Conservation (phyloP, 2,888 invertebrate genomes). For the Oxytorus armatus region DNA sequence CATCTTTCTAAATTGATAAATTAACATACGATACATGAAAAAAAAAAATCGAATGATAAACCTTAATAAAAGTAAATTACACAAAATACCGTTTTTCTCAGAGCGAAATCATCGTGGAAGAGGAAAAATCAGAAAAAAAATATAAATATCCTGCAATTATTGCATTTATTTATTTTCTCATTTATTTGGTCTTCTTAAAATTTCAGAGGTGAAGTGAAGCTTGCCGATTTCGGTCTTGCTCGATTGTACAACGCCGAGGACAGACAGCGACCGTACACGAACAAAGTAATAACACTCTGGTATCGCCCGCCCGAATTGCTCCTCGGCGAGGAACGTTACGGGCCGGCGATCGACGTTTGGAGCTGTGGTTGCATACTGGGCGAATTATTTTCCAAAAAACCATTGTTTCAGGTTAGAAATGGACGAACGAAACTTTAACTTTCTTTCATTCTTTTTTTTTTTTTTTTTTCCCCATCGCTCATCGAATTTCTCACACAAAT, state of each 20-base stretch:
- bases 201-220: conserved; percentile 97
- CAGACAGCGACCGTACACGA: conserved; percentile 97
- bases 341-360: conserved; percentile 99
- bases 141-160: too few species aligned
- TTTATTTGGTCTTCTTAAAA: not conserved
- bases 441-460: conserved; percentile 19
- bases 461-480: conserved; percentile 16
- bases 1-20: too few species aligned
- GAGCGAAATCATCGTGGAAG: too few species aligned
- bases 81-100: too few species aligned
- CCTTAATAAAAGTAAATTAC: too few species aligned
- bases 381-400: conserved; percentile 97
- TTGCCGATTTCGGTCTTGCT: conserved; percentile 99
- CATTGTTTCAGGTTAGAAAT: conserved; percentile 94
- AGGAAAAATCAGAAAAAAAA: too few species aligned
- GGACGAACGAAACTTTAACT: not conserved
- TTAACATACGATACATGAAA: too few species aligned
- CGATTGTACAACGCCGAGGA: conserved; percentile 98
- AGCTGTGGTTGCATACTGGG: conserved; percentile 99
- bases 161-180: not conserved
- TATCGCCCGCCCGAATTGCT: conserved; percentile 99
- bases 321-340: conserved; percentile 98
- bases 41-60: too few species aligned
- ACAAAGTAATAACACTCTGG: conserved; percentile 99
- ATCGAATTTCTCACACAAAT: not conserved